A percentile compares a stretch with the other conserved stretches of the same genome.
phyloP scores from a whole-genome alignment of 1,140 invertebrate species.

The Drosophila grimshawi region DNA sequence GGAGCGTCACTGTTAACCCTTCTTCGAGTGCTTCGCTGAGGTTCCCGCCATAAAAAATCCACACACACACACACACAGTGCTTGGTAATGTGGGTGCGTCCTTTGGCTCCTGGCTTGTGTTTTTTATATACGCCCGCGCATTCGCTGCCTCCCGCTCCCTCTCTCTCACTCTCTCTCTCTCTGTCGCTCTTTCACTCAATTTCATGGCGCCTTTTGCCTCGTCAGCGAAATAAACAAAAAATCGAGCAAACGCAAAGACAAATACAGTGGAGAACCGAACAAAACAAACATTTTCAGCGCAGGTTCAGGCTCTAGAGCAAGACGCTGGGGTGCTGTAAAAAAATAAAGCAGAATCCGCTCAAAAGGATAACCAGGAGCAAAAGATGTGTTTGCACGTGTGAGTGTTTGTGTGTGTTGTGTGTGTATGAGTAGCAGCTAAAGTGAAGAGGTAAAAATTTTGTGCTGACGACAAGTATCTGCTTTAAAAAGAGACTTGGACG shows the following conservation, averaged over 20 bases:
- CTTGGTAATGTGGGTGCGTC: constrained; percentile 66
- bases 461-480: constrained; percentile 77
- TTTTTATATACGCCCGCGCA: constrained; percentile 55
- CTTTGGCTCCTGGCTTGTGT: constrained; percentile 47
- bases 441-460: constrained; percentile 79
- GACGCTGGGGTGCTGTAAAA: constrained; percentile 84
- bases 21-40: constrained; percentile 48
- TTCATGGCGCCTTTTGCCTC: constrained; percentile 73
- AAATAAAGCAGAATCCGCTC: constrained; percentile 47
- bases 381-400: background rate
- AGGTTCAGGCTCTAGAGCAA: constrained; percentile 50
- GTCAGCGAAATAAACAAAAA: constrained; percentile 83
- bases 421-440: constrained; percentile 27
- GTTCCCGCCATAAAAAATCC: constrained; percentile 67
- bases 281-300: constrained; percentile 75
- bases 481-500: constrained; percentile 67
- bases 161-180: background rate
- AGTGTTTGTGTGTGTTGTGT: constrained; percentile 5
- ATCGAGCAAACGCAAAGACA: constrained; percentile 61
- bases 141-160: constrained; percentile 8
- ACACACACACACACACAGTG: constrained; percentile 61
- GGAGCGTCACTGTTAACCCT: constrained; percentile 74
- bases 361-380: constrained; percentile 47
- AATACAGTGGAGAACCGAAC: constrained; percentile 75
- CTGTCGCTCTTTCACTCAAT: constrained; percentile 50